phyloP scores from a whole-genome alignment of 2,888 invertebrate genomes.

The Cataglyphis cursor region DNA sequence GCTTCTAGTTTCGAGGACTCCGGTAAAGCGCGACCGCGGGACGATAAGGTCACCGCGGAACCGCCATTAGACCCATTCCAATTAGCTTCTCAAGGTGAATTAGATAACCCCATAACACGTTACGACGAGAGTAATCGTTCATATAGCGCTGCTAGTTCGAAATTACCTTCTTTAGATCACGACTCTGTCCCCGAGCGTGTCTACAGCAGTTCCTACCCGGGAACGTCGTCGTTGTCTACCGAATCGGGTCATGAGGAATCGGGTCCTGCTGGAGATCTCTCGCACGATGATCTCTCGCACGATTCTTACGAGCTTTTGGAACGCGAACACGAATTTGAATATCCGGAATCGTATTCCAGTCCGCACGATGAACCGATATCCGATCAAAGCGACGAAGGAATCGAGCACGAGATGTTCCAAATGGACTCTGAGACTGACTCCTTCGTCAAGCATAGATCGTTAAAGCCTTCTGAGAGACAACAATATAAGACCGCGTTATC shows the following conservation, averaged over 20 bases:
- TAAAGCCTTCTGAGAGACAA: conserved; percentile 80
- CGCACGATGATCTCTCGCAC: conserved; percentile 95
- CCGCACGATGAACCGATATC: conserved; percentile 82
- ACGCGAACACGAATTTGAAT: conserved; percentile 87
- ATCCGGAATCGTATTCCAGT: conserved; percentile 85
- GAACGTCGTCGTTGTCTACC: conserved; percentile 91
- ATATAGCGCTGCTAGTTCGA: conserved; percentile 90
- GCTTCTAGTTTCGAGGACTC: conserved; percentile 92
- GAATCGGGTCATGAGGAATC: conserved; percentile 89
- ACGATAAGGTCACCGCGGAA: conserved; percentile 73
- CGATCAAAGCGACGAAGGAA: conserved; percentile 85
- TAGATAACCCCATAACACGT: conserved; percentile 91
- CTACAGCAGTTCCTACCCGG: conserved; percentile 95
- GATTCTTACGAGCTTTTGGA: conserved; percentile 95
- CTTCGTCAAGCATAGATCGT: conserved; percentile 83
- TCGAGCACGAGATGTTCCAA: conserved; percentile 92
- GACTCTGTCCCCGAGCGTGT: conserved; percentile 91
- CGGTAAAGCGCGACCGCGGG: conserved; percentile 89
- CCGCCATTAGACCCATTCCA: conserved; percentile 79
- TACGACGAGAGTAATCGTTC: conserved; percentile 91
- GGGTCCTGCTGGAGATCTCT: conserved; percentile 90
- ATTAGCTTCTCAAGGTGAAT: conserved; percentile 86
- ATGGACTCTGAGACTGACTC: conserved; percentile 88
- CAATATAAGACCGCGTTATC: conserved; percentile 82
- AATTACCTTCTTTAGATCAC: conserved; percentile 90